Evolutionary conservation across 2,113 vertebrate species (phyloP).

Genomic region (Oryzias woworae): DNA sequence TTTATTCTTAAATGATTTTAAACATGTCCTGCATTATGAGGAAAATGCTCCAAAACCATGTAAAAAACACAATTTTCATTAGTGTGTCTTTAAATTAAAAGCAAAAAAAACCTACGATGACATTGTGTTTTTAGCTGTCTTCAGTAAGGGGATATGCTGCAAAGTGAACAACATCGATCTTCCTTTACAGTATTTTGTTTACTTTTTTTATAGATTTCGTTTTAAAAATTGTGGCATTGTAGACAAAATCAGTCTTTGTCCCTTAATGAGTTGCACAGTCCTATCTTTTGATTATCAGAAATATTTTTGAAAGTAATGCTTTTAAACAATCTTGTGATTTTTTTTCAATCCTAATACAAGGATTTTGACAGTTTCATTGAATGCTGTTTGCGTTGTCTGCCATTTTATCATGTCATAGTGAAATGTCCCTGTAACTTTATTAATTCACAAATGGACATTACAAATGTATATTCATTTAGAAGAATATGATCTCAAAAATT

Average conservation of each 20-base stretch:
- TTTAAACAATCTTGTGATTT: slow-evolving; percentile 5
- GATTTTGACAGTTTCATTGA: slow-evolving; percentile 13
- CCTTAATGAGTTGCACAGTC: slow-evolving; percentile 5
- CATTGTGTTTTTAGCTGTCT: too few species aligned
- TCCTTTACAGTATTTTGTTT: too few species aligned
- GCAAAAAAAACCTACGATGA: background rate
- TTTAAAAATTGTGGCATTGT: too few species aligned
- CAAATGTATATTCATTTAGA: background rate
- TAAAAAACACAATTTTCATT: too few species aligned
- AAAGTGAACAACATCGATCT: too few species aligned
- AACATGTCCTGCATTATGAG: too few species aligned
- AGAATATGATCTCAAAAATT: background rate
- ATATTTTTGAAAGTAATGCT: slow-evolving; percentile 4
- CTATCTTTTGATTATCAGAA: slow-evolving; percentile 23
- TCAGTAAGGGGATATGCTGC: too few species aligned
- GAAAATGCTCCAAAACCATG: too few species aligned
- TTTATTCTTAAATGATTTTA: too few species aligned
- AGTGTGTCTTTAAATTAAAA: too few species aligned
- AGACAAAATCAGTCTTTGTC: background rate
- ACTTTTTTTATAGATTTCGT: too few species aligned
- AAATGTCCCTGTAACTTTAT: slow-evolving; percentile 5
- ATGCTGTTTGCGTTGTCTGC: slow-evolving; percentile 13
- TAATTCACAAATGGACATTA: too few species aligned
- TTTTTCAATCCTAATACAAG: slow-evolving; percentile 29
- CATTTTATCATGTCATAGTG: slow-evolving; percentile 5